Conservation (phyloP, 2,888 invertebrate species). For the Catocala fraxini region DNA sequence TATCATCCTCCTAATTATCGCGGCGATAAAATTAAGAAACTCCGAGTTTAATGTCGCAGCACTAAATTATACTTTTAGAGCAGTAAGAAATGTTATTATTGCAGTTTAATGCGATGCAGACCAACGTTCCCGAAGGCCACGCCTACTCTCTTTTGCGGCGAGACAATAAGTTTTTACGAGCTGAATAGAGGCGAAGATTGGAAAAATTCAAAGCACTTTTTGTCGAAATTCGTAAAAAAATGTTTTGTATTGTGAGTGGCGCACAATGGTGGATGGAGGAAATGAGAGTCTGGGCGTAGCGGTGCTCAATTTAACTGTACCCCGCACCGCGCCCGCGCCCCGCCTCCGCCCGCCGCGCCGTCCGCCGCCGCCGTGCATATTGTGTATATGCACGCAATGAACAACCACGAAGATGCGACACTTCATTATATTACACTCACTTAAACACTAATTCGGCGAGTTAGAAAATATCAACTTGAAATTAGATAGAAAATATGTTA, state of each 20-base stretch:
- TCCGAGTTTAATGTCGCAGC: constrained; percentile 63
- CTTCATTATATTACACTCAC: constrained; percentile 48
- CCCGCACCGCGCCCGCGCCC: constrained; percentile 55
- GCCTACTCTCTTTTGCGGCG: constrained; percentile 70
- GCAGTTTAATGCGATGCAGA: constrained; percentile 59
- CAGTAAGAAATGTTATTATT: constrained; percentile 65
- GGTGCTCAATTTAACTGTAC: constrained; percentile 84
- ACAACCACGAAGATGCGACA: constrained; percentile 65
- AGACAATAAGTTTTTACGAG: constrained; percentile 82
- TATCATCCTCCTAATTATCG: constrained; percentile 80
- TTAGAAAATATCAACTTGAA: constrained; percentile 23
- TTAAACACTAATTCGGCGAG: constrained; percentile 31
- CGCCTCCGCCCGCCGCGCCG: constrained; percentile 27
- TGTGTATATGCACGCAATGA: constrained; percentile 65
- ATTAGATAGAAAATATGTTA: constrained; percentile 18
- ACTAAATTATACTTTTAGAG: constrained; percentile 70
- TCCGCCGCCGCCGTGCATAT: constrained; percentile 51
- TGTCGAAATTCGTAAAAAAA: constrained; percentile 85
- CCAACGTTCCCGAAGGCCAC: constrained; percentile 54
- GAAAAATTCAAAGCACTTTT: constrained; percentile 86
- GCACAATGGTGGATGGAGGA: constrained; percentile 84
- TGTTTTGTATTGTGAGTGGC: constrained; percentile 86
- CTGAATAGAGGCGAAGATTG: constrained; percentile 85
- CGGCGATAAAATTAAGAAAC: constrained; percentile 79
- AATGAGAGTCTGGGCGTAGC: constrained; percentile 85